phyloP scores from a whole-genome alignment of 2,113 vertebrate genomes.

The Hydrochoerus hydrochaeris region DNA sequence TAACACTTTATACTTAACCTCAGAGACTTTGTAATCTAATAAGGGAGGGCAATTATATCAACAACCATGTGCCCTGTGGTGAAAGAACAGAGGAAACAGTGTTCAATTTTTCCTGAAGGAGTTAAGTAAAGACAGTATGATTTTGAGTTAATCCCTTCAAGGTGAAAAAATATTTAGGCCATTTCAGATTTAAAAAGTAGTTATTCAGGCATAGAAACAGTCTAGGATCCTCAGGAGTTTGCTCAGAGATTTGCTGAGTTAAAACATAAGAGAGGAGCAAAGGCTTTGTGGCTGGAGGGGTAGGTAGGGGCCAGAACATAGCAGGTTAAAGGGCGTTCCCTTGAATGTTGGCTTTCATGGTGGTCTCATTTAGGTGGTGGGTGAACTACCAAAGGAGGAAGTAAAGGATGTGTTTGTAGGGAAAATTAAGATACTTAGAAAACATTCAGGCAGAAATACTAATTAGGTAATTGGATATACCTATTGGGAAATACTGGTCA shows the following conservation, averaged over 20 bases:
- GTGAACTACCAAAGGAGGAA: background rate
- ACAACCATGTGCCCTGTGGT: background rate
- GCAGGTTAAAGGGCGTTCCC: background rate
- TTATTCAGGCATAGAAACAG: background rate
- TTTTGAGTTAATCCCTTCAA: conserved; percentile 53
- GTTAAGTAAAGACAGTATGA: background rate
- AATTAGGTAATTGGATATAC: conserved; percentile 1
- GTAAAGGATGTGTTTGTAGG: background rate
- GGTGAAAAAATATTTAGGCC: background rate
- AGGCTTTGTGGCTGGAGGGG: conserved; percentile 28
- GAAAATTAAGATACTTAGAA: conserved; percentile 9
- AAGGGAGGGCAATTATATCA: background rate
- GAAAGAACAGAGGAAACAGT: background rate
- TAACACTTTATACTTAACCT: background rate
- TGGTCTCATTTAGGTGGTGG: background rate
- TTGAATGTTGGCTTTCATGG: background rate
- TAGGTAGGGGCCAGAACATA: background rate
- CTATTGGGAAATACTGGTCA: conserved; percentile 8
- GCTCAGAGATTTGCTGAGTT: background rate
- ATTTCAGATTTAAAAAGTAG: conserved; percentile 7
- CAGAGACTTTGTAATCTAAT: background rate
- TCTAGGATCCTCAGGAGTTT: background rate
- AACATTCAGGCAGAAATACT: background rate
- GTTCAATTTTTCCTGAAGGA: conserved; percentile 22
- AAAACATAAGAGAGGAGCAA: background rate